phyloP scores from a whole-genome alignment of 2,888 invertebrate genomes.

The Rhagophthalmus giganteus region DNA sequence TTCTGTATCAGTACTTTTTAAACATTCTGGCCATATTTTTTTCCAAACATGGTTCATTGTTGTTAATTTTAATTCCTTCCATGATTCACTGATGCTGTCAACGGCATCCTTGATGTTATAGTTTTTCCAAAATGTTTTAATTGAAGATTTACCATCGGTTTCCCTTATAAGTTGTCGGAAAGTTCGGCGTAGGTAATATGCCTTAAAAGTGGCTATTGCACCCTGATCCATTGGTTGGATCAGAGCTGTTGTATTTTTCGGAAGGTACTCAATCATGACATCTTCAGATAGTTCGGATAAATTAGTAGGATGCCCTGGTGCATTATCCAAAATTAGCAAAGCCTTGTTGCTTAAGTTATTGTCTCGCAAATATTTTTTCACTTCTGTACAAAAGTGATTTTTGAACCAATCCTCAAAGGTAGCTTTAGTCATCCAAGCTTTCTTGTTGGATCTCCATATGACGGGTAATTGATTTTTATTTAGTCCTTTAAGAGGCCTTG shows the following conservation, averaged over 20 bases:
- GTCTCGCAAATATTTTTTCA: too few species aligned
- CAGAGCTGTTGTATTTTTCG: slow-evolving; percentile 34
- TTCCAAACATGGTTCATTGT: slow-evolving; percentile 37
- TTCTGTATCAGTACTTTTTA: slow-evolving; percentile 32
- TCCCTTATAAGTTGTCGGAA: slow-evolving; percentile 27
- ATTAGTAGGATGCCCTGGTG: slow-evolving; percentile 27
- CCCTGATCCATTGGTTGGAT: slow-evolving; percentile 36
- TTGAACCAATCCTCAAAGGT: slow-evolving; percentile 28
- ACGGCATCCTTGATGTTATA: slow-evolving; percentile 36
- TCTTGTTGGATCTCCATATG: slow-evolving; percentile 44
- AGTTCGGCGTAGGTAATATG: slow-evolving; percentile 31
- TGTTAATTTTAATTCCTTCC: slow-evolving; percentile 37
- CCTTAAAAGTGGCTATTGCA: too few species aligned
- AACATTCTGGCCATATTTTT: slow-evolving; percentile 37
- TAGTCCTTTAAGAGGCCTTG: slow-evolving; percentile 40
- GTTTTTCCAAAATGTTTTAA: slow-evolving; percentile 35
- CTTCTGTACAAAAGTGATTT: slow-evolving; percentile 30
- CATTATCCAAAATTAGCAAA: slow-evolving; percentile 29
- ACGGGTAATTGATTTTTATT: slow-evolving; percentile 42
- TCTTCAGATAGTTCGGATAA: slow-evolving; percentile 31
- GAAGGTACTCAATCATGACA: slow-evolving; percentile 26
- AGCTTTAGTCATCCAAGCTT: slow-evolving; percentile 39
- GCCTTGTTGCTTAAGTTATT: slow-evolving; percentile 28
- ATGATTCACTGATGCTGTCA: slow-evolving; percentile 36
- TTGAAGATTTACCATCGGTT: slow-evolving; percentile 27